Evolutionary conservation across 2,797 vertebrate genomes (phyloP), one percentile per base, ranked within the genome.

Genomic region (Ispidina lecontei): DNA sequence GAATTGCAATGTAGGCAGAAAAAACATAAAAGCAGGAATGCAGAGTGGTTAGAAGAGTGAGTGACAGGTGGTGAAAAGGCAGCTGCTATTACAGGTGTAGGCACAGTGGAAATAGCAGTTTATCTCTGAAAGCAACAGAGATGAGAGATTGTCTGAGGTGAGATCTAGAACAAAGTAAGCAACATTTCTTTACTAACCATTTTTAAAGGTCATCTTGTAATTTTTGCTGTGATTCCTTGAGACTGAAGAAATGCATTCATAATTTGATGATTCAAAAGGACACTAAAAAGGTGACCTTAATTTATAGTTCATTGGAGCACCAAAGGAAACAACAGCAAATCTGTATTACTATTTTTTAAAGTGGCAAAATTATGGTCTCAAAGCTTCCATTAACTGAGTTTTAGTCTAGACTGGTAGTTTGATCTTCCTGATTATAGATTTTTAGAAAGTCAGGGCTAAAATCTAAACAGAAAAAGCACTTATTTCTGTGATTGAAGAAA

Each of bases 151-250:
- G 58, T 90, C 60, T 68, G 62, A 78, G 43, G 64, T 83, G 62
- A 84, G 81, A 77, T 84, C 68, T 68, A 77, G 88, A 92, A 88
- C 22, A 69, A 89, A 90, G 69, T 41, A 85, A 80, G 51, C 16
- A 69, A 60, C 54, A 43, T 60, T 68, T 33, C n/a, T 79, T 91
- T 91, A 88, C 71, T 68, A 91, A n/a, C 25, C 26, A 56, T 84
- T 94, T 90, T 89, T 76, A 93, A 96, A 82, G 46, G 46, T 87
- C 54, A 68, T 79, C 69, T 68, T 87, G 74, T 86, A 90, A 88
- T 87, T 93, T 93, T 89, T 82, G 25, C 14, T 64, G 75, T 74
- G 54, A 80, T 93, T 67, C 46, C 65, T 62, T 55, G 71, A 74
- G 71, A 77, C 15, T 87, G 68, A 76, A 62, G 52, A 93, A 82